Base-by-base conservation (phyloP, 2,888 invertebrate genomes). In the Tillus elongatus region DNA sequence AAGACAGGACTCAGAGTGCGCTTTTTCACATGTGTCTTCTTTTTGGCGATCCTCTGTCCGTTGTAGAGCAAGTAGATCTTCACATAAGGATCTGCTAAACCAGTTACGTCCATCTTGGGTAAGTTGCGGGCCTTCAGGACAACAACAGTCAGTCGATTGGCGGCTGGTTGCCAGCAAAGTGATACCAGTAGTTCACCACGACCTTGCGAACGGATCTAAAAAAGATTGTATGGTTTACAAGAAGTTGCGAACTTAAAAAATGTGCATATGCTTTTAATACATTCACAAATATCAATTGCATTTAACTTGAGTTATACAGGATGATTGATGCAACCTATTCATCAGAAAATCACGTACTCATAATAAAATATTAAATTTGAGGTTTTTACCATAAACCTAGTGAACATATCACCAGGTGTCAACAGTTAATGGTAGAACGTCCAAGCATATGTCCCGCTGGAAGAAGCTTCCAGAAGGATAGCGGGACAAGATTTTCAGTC, bases 11-110 rank as follows among this genome's bases (percentile, higher is more conserved):
- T 93, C 52, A 95, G 72, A 1, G 97, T 97, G 38, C 95, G 79
- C 67, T 95, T 97, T 76, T 96, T 96, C 33, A 97, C 95, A 65
- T 96, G 96, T 0, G 97, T 97, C 74, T 97, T 96, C 77, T 96
- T 96, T 74, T 97, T 98, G 33, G 93, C 91, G 55, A 97, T 89
- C 46, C 96, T 82, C 63, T 96, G 95, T n/a, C 91, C 90, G 68
- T 97, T 93, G 71, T 88, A 93, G 36, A 95, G 73, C 53, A 97
- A 74, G 68, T 97, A 97, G 67, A 98, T 90, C 69, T 98, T 98
- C 33, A 97, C 96, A 68, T 78, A 93, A 39, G 97, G 97, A 73
- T 98, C 97, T 66, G 93, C 93, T 32, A 95, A 74, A 38, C 95
- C 95, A 35, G 93, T 92, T 47, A 95, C 89, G 69, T 96, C 95